phyloP scores from a whole-genome alignment of 1,140 invertebrate genomes.

The Camponotus floridanus region DNA sequence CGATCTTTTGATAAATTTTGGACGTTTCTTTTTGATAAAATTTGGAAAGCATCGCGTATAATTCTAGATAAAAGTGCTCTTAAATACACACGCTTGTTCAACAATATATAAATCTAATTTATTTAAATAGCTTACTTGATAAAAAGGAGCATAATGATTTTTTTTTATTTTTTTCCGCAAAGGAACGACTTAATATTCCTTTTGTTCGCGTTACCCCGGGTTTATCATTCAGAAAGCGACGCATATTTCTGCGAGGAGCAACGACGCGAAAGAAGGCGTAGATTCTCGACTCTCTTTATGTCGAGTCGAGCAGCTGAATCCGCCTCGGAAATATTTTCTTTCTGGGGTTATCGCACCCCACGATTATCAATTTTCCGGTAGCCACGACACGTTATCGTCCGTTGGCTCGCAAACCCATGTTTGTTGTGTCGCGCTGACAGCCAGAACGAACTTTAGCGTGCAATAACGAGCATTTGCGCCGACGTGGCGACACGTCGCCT shows the following conservation, averaged over 20 bases:
- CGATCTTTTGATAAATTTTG: not conserved
- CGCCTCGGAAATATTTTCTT: slow-evolving; percentile 54
- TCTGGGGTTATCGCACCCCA: slow-evolving; percentile 36
- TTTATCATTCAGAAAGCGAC: slow-evolving; percentile 49
- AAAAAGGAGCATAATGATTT: too few relatives aligned
- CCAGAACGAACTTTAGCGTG: slow-evolving; percentile 70
- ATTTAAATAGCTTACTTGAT: too few relatives aligned
- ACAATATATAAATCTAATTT: not conserved
- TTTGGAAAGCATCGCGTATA: not conserved
- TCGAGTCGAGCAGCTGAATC: slow-evolving; percentile 9
- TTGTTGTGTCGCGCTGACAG: slow-evolving; percentile 71
- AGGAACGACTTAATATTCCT: not conserved
- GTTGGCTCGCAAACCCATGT: slow-evolving; percentile 62
- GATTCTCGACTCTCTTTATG: not conserved
- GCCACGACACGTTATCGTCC: slow-evolving; percentile 34
- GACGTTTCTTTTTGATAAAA: not conserved
- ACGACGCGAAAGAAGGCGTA: not conserved
- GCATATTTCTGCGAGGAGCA: not conserved
- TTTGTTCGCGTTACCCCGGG: not conserved
- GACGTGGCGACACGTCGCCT: slow-evolving; percentile 67
- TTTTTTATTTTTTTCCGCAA: not conserved
- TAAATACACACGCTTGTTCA: too few relatives aligned
- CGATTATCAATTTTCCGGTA: slow-evolving; percentile 63
- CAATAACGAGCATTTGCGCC: slow-evolving; percentile 73
- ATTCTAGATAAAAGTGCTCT: not conserved